Evolutionary conservation across 2,113 vertebrate genomes (phyloP), one percentile per base, ranked within the genome.

Genomic region (Aegithalos caudatus): DNA sequence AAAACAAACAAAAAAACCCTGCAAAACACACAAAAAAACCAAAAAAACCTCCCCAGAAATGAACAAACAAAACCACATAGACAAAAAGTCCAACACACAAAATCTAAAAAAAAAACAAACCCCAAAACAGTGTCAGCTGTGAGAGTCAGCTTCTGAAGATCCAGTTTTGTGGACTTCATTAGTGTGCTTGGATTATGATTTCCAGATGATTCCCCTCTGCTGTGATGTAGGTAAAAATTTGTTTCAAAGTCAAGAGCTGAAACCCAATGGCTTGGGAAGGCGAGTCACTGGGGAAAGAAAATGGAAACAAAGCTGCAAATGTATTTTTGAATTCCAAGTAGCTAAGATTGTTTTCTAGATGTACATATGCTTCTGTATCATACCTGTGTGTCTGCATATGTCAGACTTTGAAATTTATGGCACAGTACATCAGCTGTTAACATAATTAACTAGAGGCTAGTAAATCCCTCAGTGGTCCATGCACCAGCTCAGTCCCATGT

Each of bases 291-390:
- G 37, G 29, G n/a, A 85, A 76, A 37, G 17, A 78, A 93, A 62
- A 44, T 22, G 24, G 29, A 67, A 74, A 54, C 31, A 54, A 35
- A 29, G 14, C 24, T 47, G 25, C 13, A n/a, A 54, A 20, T 76
- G 4, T 17, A 8, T 48, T 76, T 81, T 48, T 69, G 18, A 48
- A 61, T 42, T 61, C 25, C 21, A 28, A 9, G 54, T 90, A 69
- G 21, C 31, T 81, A 51, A 54, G 31, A 18, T 33, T 79, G 11
- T n/a, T 64, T 91, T 7, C 31, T 74, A 58, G 12, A 53, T 71
- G 20, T 57, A 6, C 0, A 0, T 72, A 20, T 0, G 0, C 19
- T 66, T 80, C 17, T 51, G 4, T 78, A 5, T 71, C 16, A 5
- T 53, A 33, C 24, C 18, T 74, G 8, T 86, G 12, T 37, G 31